Base-by-base conservation (phyloP, 1,140 invertebrate genomes). In the Drosophila pseudoananassae region DNA sequence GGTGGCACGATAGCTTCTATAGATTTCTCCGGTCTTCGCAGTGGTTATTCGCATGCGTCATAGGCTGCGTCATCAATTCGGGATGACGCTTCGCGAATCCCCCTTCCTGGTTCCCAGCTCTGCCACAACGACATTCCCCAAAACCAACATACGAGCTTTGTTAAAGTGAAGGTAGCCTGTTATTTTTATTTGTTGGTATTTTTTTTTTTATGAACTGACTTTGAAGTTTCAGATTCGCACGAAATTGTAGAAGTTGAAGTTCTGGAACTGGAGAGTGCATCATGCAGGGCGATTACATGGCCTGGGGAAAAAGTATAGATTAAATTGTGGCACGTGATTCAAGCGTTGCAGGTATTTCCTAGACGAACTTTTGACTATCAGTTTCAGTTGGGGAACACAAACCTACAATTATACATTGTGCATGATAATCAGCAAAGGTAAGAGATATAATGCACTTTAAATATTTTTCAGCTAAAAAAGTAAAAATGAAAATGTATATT, bases 51-150 rank as follows among this genome's bases (percentile, higher is more conserved):
- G 15, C 50, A 63, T 64, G 58, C 58, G 63, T 66, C 63, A 51
- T 25, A 27, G 63, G 58, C 63, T 66, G 63, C 63, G 63, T 66
- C 63, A 66, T 66, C 63, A 66, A 66, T 66, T 38, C 58, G 46
- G 45, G 63, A 65, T 65, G 61, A 65, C 61, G 61, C 33, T 61
- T 36, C 57, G n/a, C 43, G 17, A 46, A 46, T 40, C 57, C 43
- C 61, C 57, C 17, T 65, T 65, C 57, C 61, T 43, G 45, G 33
- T 63, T 43, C 7, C 61, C 56, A 63, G 20, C 45, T 25, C n/a
- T 7, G 25, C 43, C 25, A 4, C 4, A 61, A 45, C 58, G 63
- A 64, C 63, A 66, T 66, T 66, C 58, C 58, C 63, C 33, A 23
- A 14, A 17, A 46, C 17, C 3, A 23, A 23, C 17, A 51, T 15